A percentile compares a stretch with the other conserved stretches of the same genome.
Evolutionary conservation across 2,888 invertebrate genomes (phyloP).

Genomic region (Phortica magna): DNA sequence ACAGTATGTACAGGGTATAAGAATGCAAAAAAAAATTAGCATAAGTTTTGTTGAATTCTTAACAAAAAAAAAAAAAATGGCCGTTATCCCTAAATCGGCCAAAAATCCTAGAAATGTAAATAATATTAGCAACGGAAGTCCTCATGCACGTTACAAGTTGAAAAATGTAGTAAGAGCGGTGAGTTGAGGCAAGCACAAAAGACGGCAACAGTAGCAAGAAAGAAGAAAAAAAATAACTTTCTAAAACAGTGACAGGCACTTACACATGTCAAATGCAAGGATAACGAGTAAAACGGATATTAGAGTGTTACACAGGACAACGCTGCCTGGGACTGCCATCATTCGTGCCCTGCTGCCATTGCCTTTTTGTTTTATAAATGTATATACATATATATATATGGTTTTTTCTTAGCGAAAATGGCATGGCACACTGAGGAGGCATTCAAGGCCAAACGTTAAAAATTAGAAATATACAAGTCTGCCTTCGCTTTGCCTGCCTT

Average conservation of each 20-base stretch:
- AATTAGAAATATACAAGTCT: conserved; percentile 27
- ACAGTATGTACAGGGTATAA: no score
- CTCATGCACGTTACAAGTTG: not conserved
- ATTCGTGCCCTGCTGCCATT: not conserved
- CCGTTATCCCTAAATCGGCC: conserved; percentile 41
- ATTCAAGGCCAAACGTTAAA: conserved; percentile 30
- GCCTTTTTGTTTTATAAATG: not conserved
- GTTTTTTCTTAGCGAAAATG: not conserved
- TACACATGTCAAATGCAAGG: conserved; percentile 70
- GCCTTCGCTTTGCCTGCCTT: not conserved
- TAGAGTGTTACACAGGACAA: conserved; percentile 67
- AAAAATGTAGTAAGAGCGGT: not conserved
- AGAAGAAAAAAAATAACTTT: conserved; percentile 66
- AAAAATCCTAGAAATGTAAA: conserved; percentile 68
- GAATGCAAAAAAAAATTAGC: conserved; percentile 58
- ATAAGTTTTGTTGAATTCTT: conserved; percentile 48
- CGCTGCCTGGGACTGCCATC: not conserved
- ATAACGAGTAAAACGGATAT: conserved; percentile 71
- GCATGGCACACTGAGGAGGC: not conserved
- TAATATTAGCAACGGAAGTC: conserved; percentile 63
- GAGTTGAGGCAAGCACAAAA: conserved; percentile 7
- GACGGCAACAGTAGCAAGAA: conserved; percentile 18
- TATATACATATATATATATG: no score
- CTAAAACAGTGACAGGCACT: conserved; percentile 69
- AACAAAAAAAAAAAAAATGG: not conserved